Base-by-base conservation (phyloP, 2,113 vertebrate species). In the Carassius carassius region DNA sequence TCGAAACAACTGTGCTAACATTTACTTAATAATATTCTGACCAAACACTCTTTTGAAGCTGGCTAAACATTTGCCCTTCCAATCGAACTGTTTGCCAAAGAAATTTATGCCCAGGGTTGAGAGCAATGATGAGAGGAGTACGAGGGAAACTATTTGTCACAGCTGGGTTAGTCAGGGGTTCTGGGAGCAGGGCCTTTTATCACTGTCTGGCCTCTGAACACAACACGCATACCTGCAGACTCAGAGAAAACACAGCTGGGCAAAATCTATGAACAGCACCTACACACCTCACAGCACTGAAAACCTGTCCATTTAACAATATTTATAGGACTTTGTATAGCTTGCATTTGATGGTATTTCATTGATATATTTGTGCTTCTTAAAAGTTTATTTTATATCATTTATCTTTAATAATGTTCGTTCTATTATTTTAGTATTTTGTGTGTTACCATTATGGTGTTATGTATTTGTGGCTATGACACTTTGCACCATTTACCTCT, bases 51-150 rank as follows among this genome's bases (percentile, higher is more conserved):
- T 81, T 87, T 88, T 82, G 87, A 92, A 94, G 84, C 25, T 25
- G 84, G 62, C 84, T 82, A 94, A 95, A 94, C 92, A 91, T 94
- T 92, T 94, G 88, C 83, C 89, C 70, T 87, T 91, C 86, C 84
- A 91, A 92, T 91, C 25, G 63, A 87, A 81, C 84, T 94, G 87
- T 93, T 95, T 94, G 87, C 92, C 92, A 82, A 92, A 93, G 89
- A 93, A 95, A 95, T 95, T 94, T 90, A 81, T 92, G 91, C 85
- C 86, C 84, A 88, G 88, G 83, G 74, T 89, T 65, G 83, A 91
- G 85, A 78, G 89, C 87, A 74, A 86, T 82, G 86, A 88, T 85
- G 90, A 90, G 86, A 91, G 85, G 85, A 74, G 77, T 87, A 90
- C 85, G 89, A 79, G 90, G 86, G 78, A 90, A 92, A 92, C 89